Percentiles rank a stretch among this genome's conserved stretches.
Evolutionary conservation across 2,888 invertebrate genomes (phyloP).

Genomic region (Aspidiotus rigidus): DNA sequence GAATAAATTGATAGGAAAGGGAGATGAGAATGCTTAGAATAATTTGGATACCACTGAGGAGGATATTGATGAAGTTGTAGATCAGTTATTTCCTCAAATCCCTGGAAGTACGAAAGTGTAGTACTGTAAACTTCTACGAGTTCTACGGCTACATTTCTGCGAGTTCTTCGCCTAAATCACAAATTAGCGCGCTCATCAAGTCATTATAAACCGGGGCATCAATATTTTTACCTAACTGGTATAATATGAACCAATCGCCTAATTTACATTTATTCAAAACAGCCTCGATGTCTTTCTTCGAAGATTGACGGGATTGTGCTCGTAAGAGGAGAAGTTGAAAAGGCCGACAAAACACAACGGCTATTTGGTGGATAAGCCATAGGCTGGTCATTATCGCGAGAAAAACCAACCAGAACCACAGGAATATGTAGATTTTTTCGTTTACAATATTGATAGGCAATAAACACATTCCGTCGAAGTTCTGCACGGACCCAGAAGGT

Average conservation of each 20-base stretch:
- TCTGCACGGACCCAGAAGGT: slow-evolving; percentile 71
- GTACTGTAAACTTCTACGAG: too few species aligned
- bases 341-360: slow-evolving; percentile 65
- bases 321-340: slow-evolving; percentile 69
- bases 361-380: slow-evolving; percentile 63
- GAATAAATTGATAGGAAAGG: too few species aligned
- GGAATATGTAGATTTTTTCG: slow-evolving; percentile 75
- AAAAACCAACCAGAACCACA: slow-evolving; percentile 80
- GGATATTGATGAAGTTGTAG: too few species aligned
- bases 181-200: slow-evolving; percentile 67
- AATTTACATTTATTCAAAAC: slow-evolving; percentile 72
- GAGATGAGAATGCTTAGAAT: too few species aligned
- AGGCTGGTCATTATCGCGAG: slow-evolving; percentile 60
- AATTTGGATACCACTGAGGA: too few species aligned
- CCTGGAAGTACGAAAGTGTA: too few species aligned
- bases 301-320: slow-evolving; percentile 68
- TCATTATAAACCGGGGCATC: slow-evolving; percentile 83
- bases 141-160: too few species aligned
- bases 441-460: slow-evolving; percentile 84
- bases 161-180: too few species aligned
- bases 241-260: slow-evolving; percentile 86
- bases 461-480: slow-evolving; percentile 79
- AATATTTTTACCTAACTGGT: slow-evolving; percentile 84
- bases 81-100: too few species aligned
- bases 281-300: slow-evolving; percentile 63